Base-by-base conservation (phyloP, 2,797 vertebrate genomes). In the Oreonectes daqikongensis region DNA sequence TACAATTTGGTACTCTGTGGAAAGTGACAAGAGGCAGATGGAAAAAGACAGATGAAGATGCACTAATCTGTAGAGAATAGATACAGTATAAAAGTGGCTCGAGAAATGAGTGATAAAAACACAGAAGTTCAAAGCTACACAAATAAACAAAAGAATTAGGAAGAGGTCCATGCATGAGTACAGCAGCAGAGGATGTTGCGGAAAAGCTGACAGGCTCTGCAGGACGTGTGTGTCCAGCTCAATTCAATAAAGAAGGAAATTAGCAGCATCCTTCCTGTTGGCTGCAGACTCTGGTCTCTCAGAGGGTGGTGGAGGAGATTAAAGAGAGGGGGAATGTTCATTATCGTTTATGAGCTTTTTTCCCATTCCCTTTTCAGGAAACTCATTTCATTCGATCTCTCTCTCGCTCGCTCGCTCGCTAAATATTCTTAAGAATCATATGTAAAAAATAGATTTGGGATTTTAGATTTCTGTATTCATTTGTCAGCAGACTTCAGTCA, bases 241-340 rank as follows among this genome's bases (percentile, higher is more conserved):
- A 92, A 92, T 93, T 92, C 86, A 93, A 92, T 92, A 93, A 92
- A 85, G 81, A 88, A 91, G 92, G 92, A 93, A 93, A 92, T 93
- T 91, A 91, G 87, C 90, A 88, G 85, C 84, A 87, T 92, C 88
- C 91, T 93, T 93, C 90, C 92, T 92, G 88, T 86, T 85, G 86
- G 84, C 46, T 81, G 77, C 70, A 85, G 86, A 83, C 67, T 72
- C 76, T 64, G 61, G 72, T 63, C 59, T 73, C 60, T 72, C 70
- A 46, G 80, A 71, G 77, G 65, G 80, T 79, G 46, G 44, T 75
- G 75, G 20, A 52, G 71, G 69, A 38, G 69, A 79, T 77, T 77
- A 72, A 75, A 38, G 32, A 70, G 78, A 85, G 85, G 82, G 86
- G 86, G 84, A 72, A 78, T 84, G 82, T 89, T 92, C 89, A 91